Evolutionary conservation across 2,113 vertebrate species (phyloP), one percentile per base, ranked within the genome.

Genomic region (human (Homo sapiens)): DNA sequence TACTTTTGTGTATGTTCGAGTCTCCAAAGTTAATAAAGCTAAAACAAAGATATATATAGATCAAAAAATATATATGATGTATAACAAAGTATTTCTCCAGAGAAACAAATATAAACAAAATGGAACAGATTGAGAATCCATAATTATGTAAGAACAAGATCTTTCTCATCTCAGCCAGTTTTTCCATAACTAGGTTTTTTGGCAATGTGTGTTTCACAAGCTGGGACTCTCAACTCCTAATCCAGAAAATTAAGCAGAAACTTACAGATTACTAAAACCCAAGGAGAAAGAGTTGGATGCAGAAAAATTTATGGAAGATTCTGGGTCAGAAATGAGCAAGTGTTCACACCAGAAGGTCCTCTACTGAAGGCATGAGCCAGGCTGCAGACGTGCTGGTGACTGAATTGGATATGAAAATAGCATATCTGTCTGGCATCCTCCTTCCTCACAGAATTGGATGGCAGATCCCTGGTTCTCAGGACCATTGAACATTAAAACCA

Each of bases 381-480:
- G 38, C 83, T 45, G 25, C 70, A 16, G 76, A 8, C 1, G 68
- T 25, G 45, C 4, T 32, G 64, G 32, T 10, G 7, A 43, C 70
- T 0, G 0, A 12, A 2, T 0, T 3, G n/a, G 20, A 4, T 4
- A 5, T 10, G 75, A 61, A 61, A 23, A 25, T 0, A 0, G n/a
- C 5, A 18, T 22, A 25, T 14, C 40, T 35, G 40, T 13, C 59
- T 4, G 8, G 43, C n/a, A 8, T 4, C 40, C 17, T 2, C 8
- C 45, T 52, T 18, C 20, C n/a, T 7, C 45, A 30, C 6, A 43
- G 35, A 32, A 38, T 22, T 25, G 1, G 18, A 16, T 38, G 30
- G 6, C 16, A 10, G 40, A 43, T 43, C 43, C 3, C 0, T 14
- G 40, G 35, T 7, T 32, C 38, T 73, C 66, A 25, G 22, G 61